These are phyloP conservation scores for Taeniopygia guttata DNA, from an alignment of 2,797 vertebrate species.

Conservation along the genomic window DNA sequence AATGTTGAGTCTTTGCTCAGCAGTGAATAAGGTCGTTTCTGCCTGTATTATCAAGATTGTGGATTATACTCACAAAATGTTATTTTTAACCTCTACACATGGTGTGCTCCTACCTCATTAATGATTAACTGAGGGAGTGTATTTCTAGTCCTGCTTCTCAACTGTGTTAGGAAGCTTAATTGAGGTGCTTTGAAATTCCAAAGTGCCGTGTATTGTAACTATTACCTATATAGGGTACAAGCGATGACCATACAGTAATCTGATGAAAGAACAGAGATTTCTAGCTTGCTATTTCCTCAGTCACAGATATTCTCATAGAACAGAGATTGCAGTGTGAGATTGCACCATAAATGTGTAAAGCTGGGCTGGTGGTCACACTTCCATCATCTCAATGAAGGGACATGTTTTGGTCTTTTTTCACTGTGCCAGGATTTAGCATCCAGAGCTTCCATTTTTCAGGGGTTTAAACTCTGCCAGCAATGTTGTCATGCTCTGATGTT, in stretches of 20 bases:
- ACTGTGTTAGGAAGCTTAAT: background rate
- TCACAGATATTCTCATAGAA: background rate
- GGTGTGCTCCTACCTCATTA: background rate
- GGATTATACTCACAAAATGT: background rate
- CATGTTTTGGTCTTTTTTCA: background rate
- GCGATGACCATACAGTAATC: background rate
- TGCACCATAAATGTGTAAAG: background rate
- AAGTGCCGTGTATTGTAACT: background rate
- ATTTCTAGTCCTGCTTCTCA: background rate
- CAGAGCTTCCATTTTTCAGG: background rate
- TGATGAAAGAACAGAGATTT: background rate
- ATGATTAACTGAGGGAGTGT: background rate
- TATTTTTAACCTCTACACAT: background rate
- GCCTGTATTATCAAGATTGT: background rate
- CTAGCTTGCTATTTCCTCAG: background rate
- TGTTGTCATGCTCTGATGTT: fast-evolving
- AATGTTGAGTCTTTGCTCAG: background rate
- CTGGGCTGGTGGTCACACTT: background rate
- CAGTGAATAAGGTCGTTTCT: background rate
- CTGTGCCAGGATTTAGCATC: background rate
- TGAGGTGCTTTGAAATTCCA: background rate
- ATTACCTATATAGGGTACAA: background rate
- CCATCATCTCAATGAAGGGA: background rate
- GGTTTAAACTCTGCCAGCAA: background rate
- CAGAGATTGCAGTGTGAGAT: background rate